These are phyloP conservation scores for Phylloscopus collybita DNA, from an alignment of 2,797 vertebrate species.

Conservation along the genomic window DNA sequence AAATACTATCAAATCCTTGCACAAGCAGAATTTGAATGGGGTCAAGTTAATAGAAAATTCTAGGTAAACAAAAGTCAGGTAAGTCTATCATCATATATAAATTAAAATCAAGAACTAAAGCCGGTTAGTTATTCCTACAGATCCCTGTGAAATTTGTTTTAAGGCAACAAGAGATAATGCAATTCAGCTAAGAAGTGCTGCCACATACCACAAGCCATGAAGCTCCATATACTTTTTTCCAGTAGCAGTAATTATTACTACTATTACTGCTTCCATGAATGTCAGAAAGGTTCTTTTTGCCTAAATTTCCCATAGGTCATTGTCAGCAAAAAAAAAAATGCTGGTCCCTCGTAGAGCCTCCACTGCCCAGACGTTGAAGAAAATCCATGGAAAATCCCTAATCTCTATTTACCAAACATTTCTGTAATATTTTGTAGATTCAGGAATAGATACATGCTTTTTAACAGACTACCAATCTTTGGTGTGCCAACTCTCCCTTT, in stretches of 20 bases:
- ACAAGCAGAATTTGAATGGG: background rate
- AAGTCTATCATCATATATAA: background rate
- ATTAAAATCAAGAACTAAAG: background rate
- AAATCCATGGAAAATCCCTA: background rate
- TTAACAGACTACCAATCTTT: background rate
- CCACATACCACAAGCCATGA: background rate
- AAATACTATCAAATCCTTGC: background rate
- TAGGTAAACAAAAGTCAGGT: background rate
- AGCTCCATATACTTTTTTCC: background rate
- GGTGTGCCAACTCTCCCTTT: background rate
- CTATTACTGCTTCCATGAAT: background rate
- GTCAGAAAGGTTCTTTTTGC: background rate
- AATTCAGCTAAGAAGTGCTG: background rate
- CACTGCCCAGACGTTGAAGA: background rate
- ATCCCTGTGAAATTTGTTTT: background rate
- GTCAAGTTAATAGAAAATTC: background rate
- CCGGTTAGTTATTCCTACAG: background rate
- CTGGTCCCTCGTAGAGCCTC: accelerated
- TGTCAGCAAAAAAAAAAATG: background rate
- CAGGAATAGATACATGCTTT: background rate
- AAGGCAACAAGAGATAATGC: background rate
- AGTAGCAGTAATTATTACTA: background rate
- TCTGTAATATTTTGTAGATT: background rate
- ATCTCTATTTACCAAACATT: background rate
- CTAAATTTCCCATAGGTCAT: background rate